Conservation (phyloP, 2,113 vertebrate species). For the Echinops telfairi region DNA sequence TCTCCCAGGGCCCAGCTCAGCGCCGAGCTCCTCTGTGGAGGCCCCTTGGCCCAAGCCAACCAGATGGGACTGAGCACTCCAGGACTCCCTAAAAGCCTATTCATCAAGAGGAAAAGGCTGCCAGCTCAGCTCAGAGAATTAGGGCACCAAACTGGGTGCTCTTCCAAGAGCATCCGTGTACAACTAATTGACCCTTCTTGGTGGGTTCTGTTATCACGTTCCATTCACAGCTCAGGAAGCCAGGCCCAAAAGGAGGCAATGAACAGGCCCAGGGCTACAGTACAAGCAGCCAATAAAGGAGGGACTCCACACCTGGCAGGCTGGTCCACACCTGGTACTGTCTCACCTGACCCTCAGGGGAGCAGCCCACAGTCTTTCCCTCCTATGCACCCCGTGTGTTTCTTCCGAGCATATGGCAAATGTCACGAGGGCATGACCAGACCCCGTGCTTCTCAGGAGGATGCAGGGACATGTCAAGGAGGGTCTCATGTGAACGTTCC, state of each 20-base stretch:
- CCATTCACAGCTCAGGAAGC: neutral
- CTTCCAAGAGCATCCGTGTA: neutral
- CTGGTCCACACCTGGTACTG: neutral
- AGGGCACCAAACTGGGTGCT: rapidly evolving
- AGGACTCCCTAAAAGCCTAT: rapidly evolving
- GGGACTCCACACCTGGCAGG: rapidly evolving
- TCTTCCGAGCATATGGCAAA: neutral
- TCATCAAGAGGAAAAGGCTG: rapidly evolving
- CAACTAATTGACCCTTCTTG: neutral
- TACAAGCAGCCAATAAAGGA: no score
- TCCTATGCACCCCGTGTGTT: rapidly evolving
- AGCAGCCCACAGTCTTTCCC: no score
- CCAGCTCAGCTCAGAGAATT: neutral
- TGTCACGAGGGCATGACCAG: neutral
- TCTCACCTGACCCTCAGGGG: rapidly evolving
- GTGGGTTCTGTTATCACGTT: neutral
- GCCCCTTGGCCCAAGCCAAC: neutral
- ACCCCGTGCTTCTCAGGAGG: neutral
- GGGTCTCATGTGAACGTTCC: rapidly evolving
- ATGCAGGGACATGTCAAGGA: rapidly evolving
- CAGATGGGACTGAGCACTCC: rapidly evolving
- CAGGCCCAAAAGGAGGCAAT: neutral
- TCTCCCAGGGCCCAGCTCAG: neutral
- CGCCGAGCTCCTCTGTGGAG: neutral
- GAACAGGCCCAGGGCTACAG: neutral